Evolutionary conservation across 2,113 vertebrate species (phyloP).

Genomic region (Cygnus buccinator): DNA sequence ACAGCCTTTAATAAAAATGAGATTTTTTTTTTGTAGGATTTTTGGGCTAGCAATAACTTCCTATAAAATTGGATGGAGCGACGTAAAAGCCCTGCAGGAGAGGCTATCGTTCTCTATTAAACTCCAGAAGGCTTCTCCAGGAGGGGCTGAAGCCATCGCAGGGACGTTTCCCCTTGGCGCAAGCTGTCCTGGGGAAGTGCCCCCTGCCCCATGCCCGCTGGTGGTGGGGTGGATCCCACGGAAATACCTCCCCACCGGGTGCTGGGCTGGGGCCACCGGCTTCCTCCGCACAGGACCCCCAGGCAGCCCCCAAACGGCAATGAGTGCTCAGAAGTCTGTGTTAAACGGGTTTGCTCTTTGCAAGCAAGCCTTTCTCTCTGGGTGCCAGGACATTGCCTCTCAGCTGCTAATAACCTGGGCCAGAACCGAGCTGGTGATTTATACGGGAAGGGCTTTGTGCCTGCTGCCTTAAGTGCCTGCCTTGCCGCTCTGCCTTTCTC

Average conservation of each 20-base stretch:
- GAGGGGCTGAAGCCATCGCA: background rate
- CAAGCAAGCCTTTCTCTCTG: background rate
- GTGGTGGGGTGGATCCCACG: background rate
- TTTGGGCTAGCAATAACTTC: background rate
- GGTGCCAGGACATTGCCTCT: background rate
- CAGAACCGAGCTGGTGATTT: constrained; percentile 28
- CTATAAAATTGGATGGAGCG: background rate
- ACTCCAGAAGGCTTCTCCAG: background rate
- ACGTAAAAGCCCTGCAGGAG: background rate
- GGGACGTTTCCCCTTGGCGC: background rate
- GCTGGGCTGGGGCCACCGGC: background rate
- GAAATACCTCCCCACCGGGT: background rate
- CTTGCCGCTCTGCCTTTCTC: background rate
- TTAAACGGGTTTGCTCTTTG: constrained; percentile 11
- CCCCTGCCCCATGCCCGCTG: background rate
- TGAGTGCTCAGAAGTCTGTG: background rate
- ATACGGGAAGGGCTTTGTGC: background rate
- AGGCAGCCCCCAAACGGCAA: background rate
- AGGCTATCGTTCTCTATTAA: background rate
- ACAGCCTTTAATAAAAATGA: background rate
- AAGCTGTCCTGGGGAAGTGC: accelerated
- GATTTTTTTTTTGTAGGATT: background rate
- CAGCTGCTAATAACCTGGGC: constrained; percentile 3
- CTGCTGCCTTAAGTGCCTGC: constrained; percentile 17
- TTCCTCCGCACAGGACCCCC: accelerated